A percentile compares a stretch with the other conserved stretches of the same genome.
Conservation (phyloP, 2,888 invertebrate species). For the Himalopsyche kuldschensis region DNA sequence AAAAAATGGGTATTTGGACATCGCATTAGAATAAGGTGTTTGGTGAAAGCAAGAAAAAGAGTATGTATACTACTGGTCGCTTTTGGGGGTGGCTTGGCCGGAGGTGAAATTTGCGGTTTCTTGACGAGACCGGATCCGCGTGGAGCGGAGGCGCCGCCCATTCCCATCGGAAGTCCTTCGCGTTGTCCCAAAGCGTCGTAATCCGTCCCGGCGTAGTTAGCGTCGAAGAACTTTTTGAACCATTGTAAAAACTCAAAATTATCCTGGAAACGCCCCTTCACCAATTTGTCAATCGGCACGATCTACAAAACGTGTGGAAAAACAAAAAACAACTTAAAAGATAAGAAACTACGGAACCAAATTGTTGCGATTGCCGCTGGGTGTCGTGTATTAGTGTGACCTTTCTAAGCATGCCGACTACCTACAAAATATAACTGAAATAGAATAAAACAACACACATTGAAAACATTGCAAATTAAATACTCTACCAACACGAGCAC, state of each 20-base stretch:
- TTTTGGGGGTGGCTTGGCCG: constrained; percentile 63
- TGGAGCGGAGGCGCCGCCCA: constrained; percentile 66
- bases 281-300: constrained; percentile 90
- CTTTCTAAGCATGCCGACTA: constrained; percentile 29
- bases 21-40: not conserved
- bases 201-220: constrained; percentile 93
- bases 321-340: constrained; percentile 40
- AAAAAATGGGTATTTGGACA: not conserved
- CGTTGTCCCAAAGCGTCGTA: constrained; percentile 89
- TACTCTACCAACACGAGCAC: not conserved
- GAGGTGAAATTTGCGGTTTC: constrained; percentile 48
- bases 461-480: not conserved
- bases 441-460: not conserved
- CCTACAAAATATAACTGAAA: constrained; percentile 16
- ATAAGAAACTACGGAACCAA: constrained; percentile 25
- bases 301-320: constrained; percentile 65
- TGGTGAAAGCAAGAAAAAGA: constrained; percentile 3
- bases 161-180: constrained; percentile 83
- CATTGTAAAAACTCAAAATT: constrained; percentile 99
- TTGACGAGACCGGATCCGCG: constrained; percentile 54
- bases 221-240: constrained; percentile 99
- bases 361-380: not conserved
- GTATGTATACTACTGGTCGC: constrained; percentile 60
- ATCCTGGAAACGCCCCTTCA: constrained; percentile 98
- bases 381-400: constrained; percentile 3